Evolutionary conservation across 2,113 vertebrate species (phyloP), one percentile per base, ranked within the genome.

Genomic region (Pampusana beccarii): DNA sequence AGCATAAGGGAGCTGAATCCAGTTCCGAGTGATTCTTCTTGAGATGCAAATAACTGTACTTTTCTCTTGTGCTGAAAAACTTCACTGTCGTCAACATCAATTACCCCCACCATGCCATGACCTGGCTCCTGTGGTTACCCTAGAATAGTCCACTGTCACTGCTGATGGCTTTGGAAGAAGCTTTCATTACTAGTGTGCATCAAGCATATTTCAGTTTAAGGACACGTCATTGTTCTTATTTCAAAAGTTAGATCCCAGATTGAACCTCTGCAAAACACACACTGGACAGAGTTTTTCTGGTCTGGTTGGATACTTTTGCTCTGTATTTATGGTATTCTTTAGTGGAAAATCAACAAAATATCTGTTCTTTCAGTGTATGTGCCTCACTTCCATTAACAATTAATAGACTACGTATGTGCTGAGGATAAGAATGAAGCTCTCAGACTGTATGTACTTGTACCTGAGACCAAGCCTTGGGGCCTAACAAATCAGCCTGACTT

Each of bases 401-500:
- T n/a, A 75, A 57, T 61, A 66, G 71, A 44, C 61, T 79, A 33
- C 0, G 0, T 25, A 23, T 89, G 60, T 14, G 29, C 65, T 79
- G n/a, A 57, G 60, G 50, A 83, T 88, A 67, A 80, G 54, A 90
- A 90, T 8, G 50, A 88, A 90, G 40, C n/a, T 72, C 67, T 82
- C 88, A 83, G 50, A 40, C 50, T 66, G 67, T 88, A 80, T 82
- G 62, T 36, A 29, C 71, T 83, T 62, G n/a, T 75, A 78, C 93
- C 94, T 92, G 65, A 87, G 93, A 89, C 80, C 84, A 92, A 65
- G 57, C 77, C 70, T 61, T 48, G 61, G 34, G 83, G 34, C 34
- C 65, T 82, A 65, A 89, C 65, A 95, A 91, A 92, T 85, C 91
- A 92, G 16, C 70, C 33, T 65, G 77, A 31, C 34, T 89, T 91